Percentiles rank a stretch among this genome's conserved stretches.
Evolutionary conservation across 2,113 vertebrate species (phyloP).

Genomic region (Hippolais icterina): DNA sequence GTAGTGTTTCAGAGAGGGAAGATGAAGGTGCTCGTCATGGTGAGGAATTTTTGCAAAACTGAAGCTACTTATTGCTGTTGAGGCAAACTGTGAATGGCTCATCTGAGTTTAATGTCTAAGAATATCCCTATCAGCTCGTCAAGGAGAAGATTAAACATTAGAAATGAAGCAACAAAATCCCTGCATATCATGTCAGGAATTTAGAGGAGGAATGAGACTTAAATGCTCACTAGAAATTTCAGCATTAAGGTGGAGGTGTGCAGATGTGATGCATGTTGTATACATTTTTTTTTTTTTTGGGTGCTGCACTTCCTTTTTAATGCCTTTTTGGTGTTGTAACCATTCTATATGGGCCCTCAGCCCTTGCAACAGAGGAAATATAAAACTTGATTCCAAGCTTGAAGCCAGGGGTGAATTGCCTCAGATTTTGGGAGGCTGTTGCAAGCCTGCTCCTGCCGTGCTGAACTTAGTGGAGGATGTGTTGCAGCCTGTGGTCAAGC

Average conservation of each 20-base stretch:
- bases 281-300: fast-evolving
- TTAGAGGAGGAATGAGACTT: neutral
- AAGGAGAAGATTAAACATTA: neutral
- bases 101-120: neutral
- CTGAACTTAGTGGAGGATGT: neutral
- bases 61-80: neutral
- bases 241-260: neutral
- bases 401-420: neutral
- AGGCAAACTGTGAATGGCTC: neutral
- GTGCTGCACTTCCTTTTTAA: neutral
- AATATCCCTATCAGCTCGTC: neutral
- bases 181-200: neutral
- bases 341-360: fast-evolving
- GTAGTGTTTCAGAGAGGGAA: neutral
- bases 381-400: neutral
- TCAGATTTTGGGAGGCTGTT: neutral
- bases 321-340: neutral
- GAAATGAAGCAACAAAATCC: neutral
- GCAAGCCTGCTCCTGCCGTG: neutral
- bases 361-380: neutral
- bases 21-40: neutral
- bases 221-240: neutral
- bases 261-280: neutral
- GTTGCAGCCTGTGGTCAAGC: neutral
- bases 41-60: neutral